These are phyloP conservation scores for Clostera curtula DNA, from an alignment of 2,888 invertebrate species.

Conservation along the genomic window DNA sequence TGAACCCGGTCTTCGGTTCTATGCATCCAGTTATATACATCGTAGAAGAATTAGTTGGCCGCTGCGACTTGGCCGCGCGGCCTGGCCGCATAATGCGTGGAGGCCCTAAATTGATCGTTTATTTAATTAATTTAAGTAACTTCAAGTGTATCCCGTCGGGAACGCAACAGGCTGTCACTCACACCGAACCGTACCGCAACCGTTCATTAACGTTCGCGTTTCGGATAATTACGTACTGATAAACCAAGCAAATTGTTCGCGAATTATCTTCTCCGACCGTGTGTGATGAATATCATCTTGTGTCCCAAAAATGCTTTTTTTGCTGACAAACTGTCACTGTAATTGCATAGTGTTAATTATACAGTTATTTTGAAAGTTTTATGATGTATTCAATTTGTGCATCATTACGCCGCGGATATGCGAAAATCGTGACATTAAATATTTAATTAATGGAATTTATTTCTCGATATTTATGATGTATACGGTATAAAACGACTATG, in stretches of 20 bases:
- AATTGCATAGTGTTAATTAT: slow-evolving; percentile 41
- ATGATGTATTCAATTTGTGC: slow-evolving; percentile 37
- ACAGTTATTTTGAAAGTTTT: slow-evolving; percentile 36
- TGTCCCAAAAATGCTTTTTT: slow-evolving; percentile 41
- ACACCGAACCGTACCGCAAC: slow-evolving; percentile 42
- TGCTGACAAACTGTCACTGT: slow-evolving; percentile 38
- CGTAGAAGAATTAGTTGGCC: no score
- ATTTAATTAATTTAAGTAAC: no score
- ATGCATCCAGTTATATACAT: no score
- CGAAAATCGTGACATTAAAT: slow-evolving; percentile 25
- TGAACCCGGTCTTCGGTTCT: no score
- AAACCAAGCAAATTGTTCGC: slow-evolving; percentile 69
- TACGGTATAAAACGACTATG: slow-evolving; percentile 21
- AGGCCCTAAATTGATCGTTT: no score
- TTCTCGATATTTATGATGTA: slow-evolving; percentile 20
- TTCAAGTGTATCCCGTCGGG: no score
- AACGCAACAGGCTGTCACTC: slow-evolving; percentile 27
- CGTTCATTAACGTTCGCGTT: slow-evolving; percentile 64
- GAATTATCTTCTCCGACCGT: slow-evolving; percentile 52
- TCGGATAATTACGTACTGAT: slow-evolving; percentile 71
- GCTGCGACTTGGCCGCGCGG: no score
- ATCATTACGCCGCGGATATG: slow-evolving; percentile 26
- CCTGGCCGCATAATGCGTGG: no score
- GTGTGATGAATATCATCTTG: slow-evolving; percentile 56
- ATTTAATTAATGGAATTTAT: slow-evolving; percentile 26